Percentiles rank a stretch among this genome's conserved stretches.
Evolutionary conservation across 2,888 invertebrate species (phyloP).

Genomic region (Ametastegia equiseti): DNA sequence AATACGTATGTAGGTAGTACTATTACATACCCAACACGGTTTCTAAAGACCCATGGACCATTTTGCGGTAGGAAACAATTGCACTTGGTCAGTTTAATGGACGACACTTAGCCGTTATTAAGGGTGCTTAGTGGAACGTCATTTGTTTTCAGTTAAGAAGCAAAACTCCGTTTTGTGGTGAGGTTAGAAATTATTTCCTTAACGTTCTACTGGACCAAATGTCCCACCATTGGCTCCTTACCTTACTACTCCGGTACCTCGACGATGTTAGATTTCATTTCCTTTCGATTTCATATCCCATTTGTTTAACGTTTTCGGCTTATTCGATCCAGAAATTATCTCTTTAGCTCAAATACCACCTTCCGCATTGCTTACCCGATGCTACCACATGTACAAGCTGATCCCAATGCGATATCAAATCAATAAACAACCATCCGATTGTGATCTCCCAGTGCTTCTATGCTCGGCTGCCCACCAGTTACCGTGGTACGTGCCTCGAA

Average conservation of each 20-base stretch:
- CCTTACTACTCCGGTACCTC: neutral
- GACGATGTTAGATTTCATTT: neutral
- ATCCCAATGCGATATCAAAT: slow-evolving; percentile 38
- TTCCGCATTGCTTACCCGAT: slow-evolving; percentile 3
- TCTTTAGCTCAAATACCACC: neutral
- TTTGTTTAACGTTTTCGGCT: neutral
- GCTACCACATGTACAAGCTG: neutral
- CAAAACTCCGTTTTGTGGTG: slow-evolving; percentile 34
- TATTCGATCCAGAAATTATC: neutral
- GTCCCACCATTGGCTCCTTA: neutral
- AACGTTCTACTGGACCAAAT: neutral
- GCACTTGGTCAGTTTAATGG: slow-evolving; percentile 44
- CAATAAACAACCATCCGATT: slow-evolving; percentile 45
- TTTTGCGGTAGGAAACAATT: slow-evolving; percentile 46
- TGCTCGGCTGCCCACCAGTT: slow-evolving; percentile 70
- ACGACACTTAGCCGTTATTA: slow-evolving; percentile 41
- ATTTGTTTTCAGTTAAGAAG: slow-evolving; percentile 42
- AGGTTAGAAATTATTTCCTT: slow-evolving; percentile 24
- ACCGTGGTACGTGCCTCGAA: slow-evolving; percentile 70
- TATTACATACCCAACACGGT: neutral
- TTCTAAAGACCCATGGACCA: slow-evolving; percentile 6
- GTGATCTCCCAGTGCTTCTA: slow-evolving; percentile 60
- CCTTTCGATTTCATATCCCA: neutral
- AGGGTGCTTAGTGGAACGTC: slow-evolving; percentile 38
- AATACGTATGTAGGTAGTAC: too few relatives aligned